Base-by-base conservation (phyloP, 2,113 vertebrate genomes). In the Brachypodius melanocephalos region DNA sequence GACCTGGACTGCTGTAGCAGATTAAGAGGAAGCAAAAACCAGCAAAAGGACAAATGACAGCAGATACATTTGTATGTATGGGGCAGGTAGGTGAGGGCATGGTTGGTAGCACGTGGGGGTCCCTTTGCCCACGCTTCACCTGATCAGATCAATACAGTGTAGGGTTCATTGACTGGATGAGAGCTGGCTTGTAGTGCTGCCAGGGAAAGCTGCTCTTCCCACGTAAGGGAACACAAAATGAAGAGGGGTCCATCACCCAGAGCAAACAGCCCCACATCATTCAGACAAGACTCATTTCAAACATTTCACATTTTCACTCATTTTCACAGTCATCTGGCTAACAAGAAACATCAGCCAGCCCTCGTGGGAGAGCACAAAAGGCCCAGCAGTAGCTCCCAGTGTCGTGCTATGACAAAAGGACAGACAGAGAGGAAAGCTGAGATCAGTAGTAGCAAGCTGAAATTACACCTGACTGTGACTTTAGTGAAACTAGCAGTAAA, bases 11-110 rank as follows among this genome's bases (percentile, higher is more conserved):
- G 11, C 43, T 51, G 24, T 32, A 58, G 58, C 34, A 63, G 75
- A 46, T 7, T 42, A 34, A 71, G 16, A 29, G 38, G 45, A 83
- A 63, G 65, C 3, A 29, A 71, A 77, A 75, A 13, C 22, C 16
- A 59, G 13, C 38, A 49, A 36, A 54, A 81, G 34, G 11, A 74
- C 12, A 52, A 73, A 67, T 38, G 51, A 38, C n/a, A 20, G 3
- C 4, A 24, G 38, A 8, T 17, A 10, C 1, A 1, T 38, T 77
- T 49, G 32, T 0, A 0, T 63, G 6, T 46, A 12, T 14, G 40
- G 19, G 19, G 4, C 34, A 71, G 6, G 26, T 28, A 46, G 29
- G 36, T 40, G 15, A 5, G 15, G 25, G 32, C 15, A 17, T 29
- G 32, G 28, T 17, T 61, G 11, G 61, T 42, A 21, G 26, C 6